Conservation (phyloP, 2,113 vertebrate species). For the Lampris megalopsis region DNA sequence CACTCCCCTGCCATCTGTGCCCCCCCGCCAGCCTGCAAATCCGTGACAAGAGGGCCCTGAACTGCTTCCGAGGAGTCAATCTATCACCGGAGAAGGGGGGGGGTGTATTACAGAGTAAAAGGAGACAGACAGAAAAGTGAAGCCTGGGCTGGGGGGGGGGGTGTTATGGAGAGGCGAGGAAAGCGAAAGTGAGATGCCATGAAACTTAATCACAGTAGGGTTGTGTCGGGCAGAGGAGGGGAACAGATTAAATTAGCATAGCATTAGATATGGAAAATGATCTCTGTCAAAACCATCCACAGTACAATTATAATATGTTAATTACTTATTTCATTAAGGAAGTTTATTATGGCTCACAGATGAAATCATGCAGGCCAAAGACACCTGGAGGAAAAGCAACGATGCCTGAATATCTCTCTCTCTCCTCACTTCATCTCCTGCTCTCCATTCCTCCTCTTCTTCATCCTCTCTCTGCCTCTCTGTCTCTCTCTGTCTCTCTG, state of each 20-base stretch:
- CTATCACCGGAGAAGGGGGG: slow-evolving; percentile 81
- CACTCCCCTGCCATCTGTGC: slow-evolving; percentile 72
- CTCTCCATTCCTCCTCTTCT: neutral
- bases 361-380: slow-evolving; percentile 93
- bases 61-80: slow-evolving; percentile 89
- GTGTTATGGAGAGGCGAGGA: slow-evolving; percentile 67
- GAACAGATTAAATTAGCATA: slow-evolving; percentile 99
- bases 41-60: slow-evolving; percentile 83
- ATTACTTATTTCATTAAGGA: slow-evolving; percentile 99
- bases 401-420: slow-evolving; percentile 85
- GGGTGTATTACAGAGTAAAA: slow-evolving; percentile 28
- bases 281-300: slow-evolving; percentile 99
- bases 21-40: slow-evolving; percentile 64
- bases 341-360: slow-evolving; percentile 98
- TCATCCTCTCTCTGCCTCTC: neutral
- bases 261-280: slow-evolving; percentile 99
- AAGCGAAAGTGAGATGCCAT: slow-evolving; percentile 87
- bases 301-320: slow-evolving; percentile 99
- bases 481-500: slow-evolving; percentile 21
- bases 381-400: slow-evolving; percentile 93
- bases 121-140: slow-evolving; percentile 25
- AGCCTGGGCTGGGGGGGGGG: slow-evolving; percentile 1
- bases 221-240: slow-evolving; percentile 96
- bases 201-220: slow-evolving; percentile 99
- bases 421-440: slow-evolving; percentile 11